A percentile compares a stretch with the other conserved stretches of the same genome.
phyloP scores from a whole-genome alignment of 2,888 invertebrate species.

The Atethmia centrago region DNA sequence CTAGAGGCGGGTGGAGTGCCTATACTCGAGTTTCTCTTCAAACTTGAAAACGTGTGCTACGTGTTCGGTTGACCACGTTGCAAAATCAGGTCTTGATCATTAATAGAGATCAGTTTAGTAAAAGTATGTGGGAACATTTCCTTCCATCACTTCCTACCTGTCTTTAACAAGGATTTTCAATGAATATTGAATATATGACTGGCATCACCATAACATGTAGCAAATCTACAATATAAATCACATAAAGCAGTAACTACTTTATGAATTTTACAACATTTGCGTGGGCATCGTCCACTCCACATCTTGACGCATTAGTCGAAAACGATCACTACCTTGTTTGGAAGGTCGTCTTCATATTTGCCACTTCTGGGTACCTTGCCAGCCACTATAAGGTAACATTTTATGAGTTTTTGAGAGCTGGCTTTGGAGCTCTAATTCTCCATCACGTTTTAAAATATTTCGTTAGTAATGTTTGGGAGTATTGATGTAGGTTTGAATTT shows the following conservation, averaged over 20 bases:
- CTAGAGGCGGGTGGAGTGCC: not conserved
- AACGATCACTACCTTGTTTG: constrained; percentile 73
- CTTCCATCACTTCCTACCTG: not conserved
- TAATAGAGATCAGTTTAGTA: not conserved
- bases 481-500: not conserved
- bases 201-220: constrained; percentile 22
- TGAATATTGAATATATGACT: constrained; percentile 9
- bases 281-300: constrained; percentile 75
- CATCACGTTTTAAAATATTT: constrained; percentile 12
- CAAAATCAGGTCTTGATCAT: constrained; percentile 3
- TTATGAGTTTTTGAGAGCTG: constrained; percentile 1
- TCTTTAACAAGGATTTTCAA: constrained; percentile 1
- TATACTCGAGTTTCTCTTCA: constrained; percentile 14
- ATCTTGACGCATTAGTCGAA: constrained; percentile 67
- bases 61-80: constrained; percentile 1
- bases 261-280: constrained; percentile 63
- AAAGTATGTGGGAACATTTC: not conserved
- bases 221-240: constrained; percentile 36
- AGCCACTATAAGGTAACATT: constrained; percentile 37
- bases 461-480: not conserved
- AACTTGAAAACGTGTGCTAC: constrained; percentile 1
- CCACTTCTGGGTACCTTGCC: constrained; percentile 49
- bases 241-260: constrained; percentile 39
- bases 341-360: constrained; percentile 70
- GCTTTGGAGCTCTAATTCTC: not conserved